Conservation (phyloP, 2,888 invertebrate genomes). For the Epinotia ramella region DNA sequence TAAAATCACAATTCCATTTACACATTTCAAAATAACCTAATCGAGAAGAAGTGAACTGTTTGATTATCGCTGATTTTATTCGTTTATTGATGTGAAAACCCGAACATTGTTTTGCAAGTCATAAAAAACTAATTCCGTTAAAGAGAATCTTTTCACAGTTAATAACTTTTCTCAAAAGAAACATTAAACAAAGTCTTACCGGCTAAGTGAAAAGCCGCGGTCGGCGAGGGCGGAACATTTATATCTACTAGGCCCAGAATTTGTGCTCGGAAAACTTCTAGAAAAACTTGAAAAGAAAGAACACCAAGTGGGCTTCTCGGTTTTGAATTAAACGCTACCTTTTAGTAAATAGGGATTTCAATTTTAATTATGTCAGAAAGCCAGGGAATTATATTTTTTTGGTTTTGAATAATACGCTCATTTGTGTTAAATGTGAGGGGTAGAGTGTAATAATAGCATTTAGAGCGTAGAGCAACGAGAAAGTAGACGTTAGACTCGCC, state of each 20-base stretch:
- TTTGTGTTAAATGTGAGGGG: constrained; percentile 56
- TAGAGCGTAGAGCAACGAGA: constrained; percentile 58
- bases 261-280: constrained; percentile 24
- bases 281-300: constrained; percentile 25
- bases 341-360: constrained; percentile 7
- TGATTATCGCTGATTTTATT: not conserved
- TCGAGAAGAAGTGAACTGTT: not conserved
- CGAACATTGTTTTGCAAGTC: constrained; percentile 17
- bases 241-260: constrained; percentile 31
- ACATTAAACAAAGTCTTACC: constrained; percentile 26
- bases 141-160: constrained; percentile 29
- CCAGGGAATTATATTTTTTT: constrained; percentile 4
- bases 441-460: constrained; percentile 68
- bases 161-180: constrained; percentile 36
- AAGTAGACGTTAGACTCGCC: constrained; percentile 60
- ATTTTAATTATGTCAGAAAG: constrained; percentile 11
- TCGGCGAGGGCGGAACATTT: constrained; percentile 22
- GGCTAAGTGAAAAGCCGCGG: constrained; percentile 27
- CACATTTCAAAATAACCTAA: too few species aligned
- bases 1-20: too few species aligned
- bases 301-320: constrained; percentile 19
- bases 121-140: constrained; percentile 28
- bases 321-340: constrained; percentile 5
- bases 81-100: constrained; percentile 16
- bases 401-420: constrained; percentile 52